Conservation (phyloP, 2,113 vertebrate species). For the Brachyhypopomus occidentalis region DNA sequence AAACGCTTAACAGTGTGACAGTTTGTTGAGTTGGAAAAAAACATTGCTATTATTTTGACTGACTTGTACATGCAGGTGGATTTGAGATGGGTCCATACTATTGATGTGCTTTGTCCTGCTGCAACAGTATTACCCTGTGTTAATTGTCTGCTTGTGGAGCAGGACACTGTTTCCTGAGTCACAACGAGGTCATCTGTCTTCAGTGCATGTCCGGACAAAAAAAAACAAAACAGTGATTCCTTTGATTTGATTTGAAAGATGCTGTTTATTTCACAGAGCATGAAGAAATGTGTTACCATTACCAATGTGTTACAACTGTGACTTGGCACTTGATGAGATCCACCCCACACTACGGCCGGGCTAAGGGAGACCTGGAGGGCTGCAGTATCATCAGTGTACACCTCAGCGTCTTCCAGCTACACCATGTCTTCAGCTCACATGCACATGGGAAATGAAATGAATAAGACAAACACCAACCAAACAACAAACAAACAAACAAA, state of each 20-base stretch:
- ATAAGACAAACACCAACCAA: constrained; percentile 7
- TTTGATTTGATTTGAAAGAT: background rate
- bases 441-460: constrained; percentile 13
- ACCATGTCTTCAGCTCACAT: background rate
- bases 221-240: background rate
- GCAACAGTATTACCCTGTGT: constrained; percentile 8
- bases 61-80: background rate
- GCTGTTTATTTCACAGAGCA: no score
- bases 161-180: background rate
- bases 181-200: constrained; percentile 9
- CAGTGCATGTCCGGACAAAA: background rate
- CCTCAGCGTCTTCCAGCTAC: background rate
- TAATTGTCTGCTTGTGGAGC: constrained; percentile 17
- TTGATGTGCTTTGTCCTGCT: background rate
- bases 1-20: background rate
- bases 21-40: background rate
- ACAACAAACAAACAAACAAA: background rate
- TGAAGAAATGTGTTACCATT: background rate
- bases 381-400: background rate
- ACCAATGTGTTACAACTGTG: background rate
- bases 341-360: background rate
- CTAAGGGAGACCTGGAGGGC: background rate
- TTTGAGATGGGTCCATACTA: constrained; percentile 6
- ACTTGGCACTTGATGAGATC: background rate
- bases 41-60: constrained; percentile 9